These are phyloP conservation scores for Wiebesia pumilae DNA, from an alignment of 1,140 invertebrate species.

Conservation along the genomic window DNA sequence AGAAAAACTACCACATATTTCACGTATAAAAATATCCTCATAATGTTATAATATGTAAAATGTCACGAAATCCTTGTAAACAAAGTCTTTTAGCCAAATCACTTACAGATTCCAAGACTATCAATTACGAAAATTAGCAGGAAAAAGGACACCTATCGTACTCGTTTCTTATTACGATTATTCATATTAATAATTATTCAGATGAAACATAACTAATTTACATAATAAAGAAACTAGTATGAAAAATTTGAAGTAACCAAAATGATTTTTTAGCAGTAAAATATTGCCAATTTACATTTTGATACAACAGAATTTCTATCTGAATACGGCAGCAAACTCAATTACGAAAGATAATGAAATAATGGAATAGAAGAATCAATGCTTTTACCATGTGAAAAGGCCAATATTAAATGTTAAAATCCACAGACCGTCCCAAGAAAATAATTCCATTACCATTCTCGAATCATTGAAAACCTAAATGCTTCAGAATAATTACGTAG, in stretches of 20 bases:
- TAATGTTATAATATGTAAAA: no score
- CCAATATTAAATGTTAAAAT: conserved; percentile 9
- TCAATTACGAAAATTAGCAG: background rate
- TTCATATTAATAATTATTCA: background rate
- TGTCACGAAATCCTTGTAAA: no score
- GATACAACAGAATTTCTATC: background rate
- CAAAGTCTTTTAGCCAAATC: background rate
- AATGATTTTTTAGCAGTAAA: background rate
- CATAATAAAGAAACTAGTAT: background rate
- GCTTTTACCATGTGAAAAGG: background rate
- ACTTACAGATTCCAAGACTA: background rate
- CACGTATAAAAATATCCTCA: no score
- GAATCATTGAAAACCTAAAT: conserved; percentile 22
- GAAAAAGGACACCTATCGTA: no score
- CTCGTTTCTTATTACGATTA: no score
- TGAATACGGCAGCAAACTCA: background rate
- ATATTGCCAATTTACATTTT: background rate
- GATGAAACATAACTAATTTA: background rate
- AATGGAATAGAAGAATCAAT: background rate
- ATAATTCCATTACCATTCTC: conserved; percentile 18
- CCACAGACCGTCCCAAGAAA: conserved; percentile 21
- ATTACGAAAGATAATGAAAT: background rate
- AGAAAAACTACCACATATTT: no score
- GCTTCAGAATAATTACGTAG: conserved; percentile 19
- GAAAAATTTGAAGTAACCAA: background rate